Conservation (phyloP, 2,113 vertebrate species). For the Spermophilus dauricus region DNA sequence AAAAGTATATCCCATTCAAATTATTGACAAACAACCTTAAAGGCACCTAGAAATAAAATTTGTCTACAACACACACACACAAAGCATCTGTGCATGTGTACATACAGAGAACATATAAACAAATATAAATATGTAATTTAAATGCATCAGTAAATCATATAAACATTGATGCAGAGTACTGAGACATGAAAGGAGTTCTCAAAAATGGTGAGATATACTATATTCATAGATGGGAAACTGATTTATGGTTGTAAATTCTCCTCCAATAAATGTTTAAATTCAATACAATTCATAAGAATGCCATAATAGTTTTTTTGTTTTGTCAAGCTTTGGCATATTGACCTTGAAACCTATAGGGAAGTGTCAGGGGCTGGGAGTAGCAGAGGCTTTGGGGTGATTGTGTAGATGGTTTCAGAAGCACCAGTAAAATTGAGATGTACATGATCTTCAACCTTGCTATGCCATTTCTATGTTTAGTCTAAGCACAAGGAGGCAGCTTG, state of each 20-base stretch:
- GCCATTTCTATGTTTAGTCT: background rate
- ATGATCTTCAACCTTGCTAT: background rate
- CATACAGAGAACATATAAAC: background rate
- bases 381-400: background rate
- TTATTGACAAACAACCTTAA: background rate
- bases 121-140: background rate
- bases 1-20: background rate
- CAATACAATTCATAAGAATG: background rate
- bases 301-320: background rate
- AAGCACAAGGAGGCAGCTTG: background rate
- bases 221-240: constrained; percentile 12
- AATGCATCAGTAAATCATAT: background rate
- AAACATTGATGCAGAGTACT: background rate
- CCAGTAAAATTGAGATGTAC: background rate
- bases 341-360: background rate
- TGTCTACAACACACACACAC: background rate
- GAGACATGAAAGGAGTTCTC: background rate
- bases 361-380: background rate
- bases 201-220: background rate
- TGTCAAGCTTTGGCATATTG: constrained; percentile 6
- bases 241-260: background rate
- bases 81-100: background rate
- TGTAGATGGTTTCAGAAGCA: background rate
- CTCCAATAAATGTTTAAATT: constrained; percentile 17
- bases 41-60: background rate